Conservation (phyloP, 2,113 vertebrate genomes). For the Fulmarus glacialis region DNA sequence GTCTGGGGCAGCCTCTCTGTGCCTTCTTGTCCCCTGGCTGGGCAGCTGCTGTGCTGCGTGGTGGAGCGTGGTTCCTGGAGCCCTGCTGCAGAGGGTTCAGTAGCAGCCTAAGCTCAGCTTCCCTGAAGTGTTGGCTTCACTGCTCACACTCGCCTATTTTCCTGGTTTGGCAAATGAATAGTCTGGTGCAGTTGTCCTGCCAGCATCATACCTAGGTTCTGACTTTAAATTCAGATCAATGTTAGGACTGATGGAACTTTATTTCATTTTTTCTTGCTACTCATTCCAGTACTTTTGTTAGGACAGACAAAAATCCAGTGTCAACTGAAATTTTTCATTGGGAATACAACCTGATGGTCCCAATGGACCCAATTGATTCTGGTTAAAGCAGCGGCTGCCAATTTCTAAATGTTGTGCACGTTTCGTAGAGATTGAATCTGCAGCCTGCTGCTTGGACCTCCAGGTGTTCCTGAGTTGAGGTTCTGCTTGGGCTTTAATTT, state of each 20-base stretch:
- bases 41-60: too few species aligned
- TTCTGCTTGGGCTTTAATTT: neutral
- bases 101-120: neutral
- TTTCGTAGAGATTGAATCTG: neutral
- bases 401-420: neutral
- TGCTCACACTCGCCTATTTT: neutral
- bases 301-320: neutral
- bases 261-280: neutral
- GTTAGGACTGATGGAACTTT: neutral
- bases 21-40: neutral
- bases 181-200: neutral
- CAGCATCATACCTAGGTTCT: neutral
- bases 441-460: neutral
- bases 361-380: rapidly evolving
- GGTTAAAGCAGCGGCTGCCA: neutral
- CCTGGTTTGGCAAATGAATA: neutral
- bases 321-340: neutral
- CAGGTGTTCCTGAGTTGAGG: neutral
- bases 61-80: neutral
- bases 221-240: neutral
- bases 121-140: neutral
- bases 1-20: neutral
- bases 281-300: neutral
- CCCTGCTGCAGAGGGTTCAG: neutral
- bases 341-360: neutral